Percentiles rank a stretch among this genome's conserved stretches.
Conservation (phyloP, 2,113 vertebrate genomes). For the Benitochromis conjunctus region DNA sequence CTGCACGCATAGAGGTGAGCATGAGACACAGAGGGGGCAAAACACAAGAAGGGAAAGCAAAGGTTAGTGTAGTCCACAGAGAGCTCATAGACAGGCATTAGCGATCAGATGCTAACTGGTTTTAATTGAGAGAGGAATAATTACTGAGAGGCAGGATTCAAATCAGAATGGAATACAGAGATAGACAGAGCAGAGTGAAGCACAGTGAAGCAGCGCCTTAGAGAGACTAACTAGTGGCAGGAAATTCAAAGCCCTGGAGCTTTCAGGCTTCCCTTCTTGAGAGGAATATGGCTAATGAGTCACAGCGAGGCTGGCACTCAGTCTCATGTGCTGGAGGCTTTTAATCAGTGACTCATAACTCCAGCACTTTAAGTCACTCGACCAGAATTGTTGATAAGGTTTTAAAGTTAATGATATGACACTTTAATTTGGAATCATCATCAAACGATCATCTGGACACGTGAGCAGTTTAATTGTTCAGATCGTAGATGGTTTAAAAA, state of each 20-base stretch:
- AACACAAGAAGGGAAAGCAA: conserved; percentile 70
- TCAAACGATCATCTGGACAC: background rate
- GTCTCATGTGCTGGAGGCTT: conserved; percentile 1
- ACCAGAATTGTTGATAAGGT: background rate
- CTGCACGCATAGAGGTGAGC: conserved; percentile 82
- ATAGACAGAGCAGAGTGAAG: background rate
- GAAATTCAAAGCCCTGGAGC: background rate
- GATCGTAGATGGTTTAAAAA: background rate
- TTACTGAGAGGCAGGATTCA: conserved; percentile 9
- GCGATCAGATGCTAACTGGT: conserved; percentile 71
- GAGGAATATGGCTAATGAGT: conserved; percentile 23
- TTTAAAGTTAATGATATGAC: background rate
- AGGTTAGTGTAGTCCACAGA: conserved; percentile 79
- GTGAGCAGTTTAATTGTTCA: background rate
- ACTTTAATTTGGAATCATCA: background rate
- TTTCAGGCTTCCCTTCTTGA: background rate
- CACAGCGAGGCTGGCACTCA: conserved; percentile 4
- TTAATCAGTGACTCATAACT: conserved; percentile 31
- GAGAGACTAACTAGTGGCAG: background rate
- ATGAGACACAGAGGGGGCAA: conserved; percentile 65
- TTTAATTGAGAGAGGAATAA: conserved; percentile 14
- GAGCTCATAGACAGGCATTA: conserved; percentile 29
- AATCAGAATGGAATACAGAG: background rate
- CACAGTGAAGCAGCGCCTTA: background rate
- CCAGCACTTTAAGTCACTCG: background rate